phyloP scores from a whole-genome alignment of 2,888 invertebrate species.

The Hecatera dysodea region DNA sequence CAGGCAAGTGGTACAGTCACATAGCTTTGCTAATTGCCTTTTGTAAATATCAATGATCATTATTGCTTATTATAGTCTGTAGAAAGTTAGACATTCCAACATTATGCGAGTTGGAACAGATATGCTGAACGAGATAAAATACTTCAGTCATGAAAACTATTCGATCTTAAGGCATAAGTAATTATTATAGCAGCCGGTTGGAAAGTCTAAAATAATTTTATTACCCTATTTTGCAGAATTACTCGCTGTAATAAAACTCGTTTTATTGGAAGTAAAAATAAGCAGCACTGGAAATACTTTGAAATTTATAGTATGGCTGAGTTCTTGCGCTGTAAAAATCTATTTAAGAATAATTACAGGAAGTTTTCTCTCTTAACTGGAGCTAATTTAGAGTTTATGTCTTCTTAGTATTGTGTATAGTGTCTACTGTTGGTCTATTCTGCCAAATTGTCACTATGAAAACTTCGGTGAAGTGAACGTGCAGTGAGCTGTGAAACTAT shows the following conservation, averaged over 20 bases:
- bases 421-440: neutral
- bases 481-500: too few relatives aligned
- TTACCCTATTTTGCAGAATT: slow-evolving; percentile 45
- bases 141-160: slow-evolving; percentile 19
- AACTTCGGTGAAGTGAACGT: too few relatives aligned
- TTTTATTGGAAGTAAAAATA: slow-evolving; percentile 31
- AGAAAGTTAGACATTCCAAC: slow-evolving; percentile 24
- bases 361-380: neutral
- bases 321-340: slow-evolving; percentile 28
- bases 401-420: neutral
- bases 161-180: slow-evolving; percentile 17
- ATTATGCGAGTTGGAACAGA: slow-evolving; percentile 13
- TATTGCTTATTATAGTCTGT: slow-evolving; percentile 20
- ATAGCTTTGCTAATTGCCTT: neutral
- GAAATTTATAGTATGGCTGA: slow-evolving; percentile 22
- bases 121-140: slow-evolving; percentile 36
- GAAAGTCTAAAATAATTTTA: slow-evolving; percentile 49
- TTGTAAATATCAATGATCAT: neutral
- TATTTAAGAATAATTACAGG: slow-evolving; percentile 24
- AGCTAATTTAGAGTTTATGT: neutral
- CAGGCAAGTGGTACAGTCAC: neutral
- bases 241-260: slow-evolving; percentile 24
- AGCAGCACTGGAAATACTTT: slow-evolving; percentile 18
- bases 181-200: slow-evolving; percentile 14
- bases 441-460: neutral